Percentiles rank a stretch among this genome's conserved stretches.
phyloP scores from a whole-genome alignment of 1,140 invertebrate species.

The Pachyrhynchus sulphureomaculatus region DNA sequence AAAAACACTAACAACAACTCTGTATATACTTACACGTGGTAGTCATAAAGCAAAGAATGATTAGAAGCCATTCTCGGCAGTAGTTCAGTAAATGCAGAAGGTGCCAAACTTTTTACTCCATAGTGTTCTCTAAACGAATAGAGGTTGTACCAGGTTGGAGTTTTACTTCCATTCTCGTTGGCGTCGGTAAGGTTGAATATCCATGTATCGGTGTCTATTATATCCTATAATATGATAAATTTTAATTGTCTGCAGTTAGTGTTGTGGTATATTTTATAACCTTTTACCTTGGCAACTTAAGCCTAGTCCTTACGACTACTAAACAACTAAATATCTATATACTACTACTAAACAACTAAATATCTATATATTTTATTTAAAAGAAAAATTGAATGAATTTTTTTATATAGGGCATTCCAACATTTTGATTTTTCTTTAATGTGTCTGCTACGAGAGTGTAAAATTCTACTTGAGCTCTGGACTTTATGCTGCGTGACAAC shows the following conservation, averaged over 20 bases:
- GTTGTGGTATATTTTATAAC: not conserved
- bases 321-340: no score
- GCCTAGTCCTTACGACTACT: no score
- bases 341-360: no score
- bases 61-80: constrained; percentile 55
- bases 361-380: no score
- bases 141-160: constrained; percentile 61
- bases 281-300: no score
- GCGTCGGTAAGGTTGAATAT: constrained; percentile 77
- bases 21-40: constrained; percentile 40
- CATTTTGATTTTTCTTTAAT: no score
- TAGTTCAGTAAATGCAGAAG: constrained; percentile 53
- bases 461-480: no score
- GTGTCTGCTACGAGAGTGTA: no score
- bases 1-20: no score
- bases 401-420: no score
- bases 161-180: constrained; percentile 57
- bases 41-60: constrained; percentile 39
- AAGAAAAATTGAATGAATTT: no score
- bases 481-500: no score
- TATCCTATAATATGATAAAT: constrained; percentile 52
- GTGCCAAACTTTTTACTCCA: constrained; percentile 55
- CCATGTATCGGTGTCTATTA: constrained; percentile 71
- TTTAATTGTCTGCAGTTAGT: constrained; percentile 7
- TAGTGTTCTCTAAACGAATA: constrained; percentile 70